phyloP scores from a whole-genome alignment of 1,140 invertebrate species.

The Drosophila nigromelanica region DNA sequence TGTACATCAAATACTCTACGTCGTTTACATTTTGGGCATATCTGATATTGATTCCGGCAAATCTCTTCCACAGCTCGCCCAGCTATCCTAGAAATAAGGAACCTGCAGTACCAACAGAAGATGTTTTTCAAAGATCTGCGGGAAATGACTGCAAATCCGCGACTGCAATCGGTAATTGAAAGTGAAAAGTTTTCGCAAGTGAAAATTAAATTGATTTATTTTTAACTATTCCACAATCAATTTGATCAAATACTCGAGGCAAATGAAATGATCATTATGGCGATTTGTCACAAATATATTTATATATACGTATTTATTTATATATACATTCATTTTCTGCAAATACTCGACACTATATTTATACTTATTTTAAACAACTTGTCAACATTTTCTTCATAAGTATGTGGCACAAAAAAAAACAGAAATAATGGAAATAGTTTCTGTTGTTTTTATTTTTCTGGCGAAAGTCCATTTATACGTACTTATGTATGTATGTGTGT shows the following conservation, averaged over 20 bases:
- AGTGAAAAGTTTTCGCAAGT: too few relatives aligned
- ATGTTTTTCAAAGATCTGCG: slow-evolving; percentile 57
- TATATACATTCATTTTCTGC: neutral
- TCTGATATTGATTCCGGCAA: neutral
- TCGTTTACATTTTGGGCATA: neutral
- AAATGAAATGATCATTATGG: neutral
- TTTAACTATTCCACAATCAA: slow-evolving; percentile 10
- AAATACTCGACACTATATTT: slow-evolving; percentile 24
- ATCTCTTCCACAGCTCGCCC: slow-evolving; percentile 10
- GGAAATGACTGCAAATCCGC: slow-evolving; percentile 27
- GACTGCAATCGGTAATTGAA: slow-evolving; percentile 33
- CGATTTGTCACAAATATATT: slow-evolving; percentile 6
- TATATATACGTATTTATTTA: neutral
- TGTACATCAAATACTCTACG: too few relatives aligned
- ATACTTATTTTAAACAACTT: slow-evolving; percentile 30
- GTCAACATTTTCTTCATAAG: slow-evolving; percentile 45
- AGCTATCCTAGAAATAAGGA: neutral
- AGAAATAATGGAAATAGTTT: slow-evolving; percentile 45
- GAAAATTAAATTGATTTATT: neutral
- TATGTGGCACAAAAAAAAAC: slow-evolving; percentile 38
- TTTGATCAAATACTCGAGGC: neutral
- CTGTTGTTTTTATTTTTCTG: slow-evolving; percentile 5
- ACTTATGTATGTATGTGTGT: neutral
- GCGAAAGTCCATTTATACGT: slow-evolving; percentile 24
- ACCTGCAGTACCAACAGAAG: slow-evolving; percentile 45